Evolutionary conservation across 2,888 invertebrate genomes (phyloP).

Genomic region (Epirrita christyi): DNA sequence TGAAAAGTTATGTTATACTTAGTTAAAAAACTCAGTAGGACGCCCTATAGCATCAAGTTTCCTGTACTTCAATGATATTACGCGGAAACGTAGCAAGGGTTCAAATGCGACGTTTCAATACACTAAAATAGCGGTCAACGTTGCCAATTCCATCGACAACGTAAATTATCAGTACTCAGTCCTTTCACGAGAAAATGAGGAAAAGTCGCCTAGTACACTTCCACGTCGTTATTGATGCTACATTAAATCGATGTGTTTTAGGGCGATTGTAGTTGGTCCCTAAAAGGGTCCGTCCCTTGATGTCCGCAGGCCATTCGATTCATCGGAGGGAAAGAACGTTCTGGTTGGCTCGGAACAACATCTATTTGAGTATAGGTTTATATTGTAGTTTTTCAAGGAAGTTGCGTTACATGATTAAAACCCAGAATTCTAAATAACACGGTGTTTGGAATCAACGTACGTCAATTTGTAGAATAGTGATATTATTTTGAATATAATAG

Average conservation of each 20-base stretch:
- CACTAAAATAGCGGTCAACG: slow-evolving; percentile 23
- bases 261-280: slow-evolving; percentile 32
- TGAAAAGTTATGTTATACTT: too few relatives aligned
- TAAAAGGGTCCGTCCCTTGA: slow-evolving; percentile 41
- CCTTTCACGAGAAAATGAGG: slow-evolving; percentile 10
- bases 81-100: slow-evolving; percentile 15
- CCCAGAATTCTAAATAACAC: too few relatives aligned
- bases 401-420: slow-evolving; percentile 14
- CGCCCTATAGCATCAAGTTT: too few relatives aligned
- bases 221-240: slow-evolving; percentile 33
- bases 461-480: too few relatives aligned
- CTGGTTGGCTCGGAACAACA: slow-evolving; percentile 21
- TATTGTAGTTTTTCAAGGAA: slow-evolving; percentile 12
- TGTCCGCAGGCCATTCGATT: slow-evolving; percentile 39
- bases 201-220: slow-evolving; percentile 2
- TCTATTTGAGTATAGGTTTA: slow-evolving; percentile 24
- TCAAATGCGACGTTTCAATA: slow-evolving; percentile 21
- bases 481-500: too few relatives aligned
- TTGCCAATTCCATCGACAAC: slow-evolving; percentile 9
- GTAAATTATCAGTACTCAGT: slow-evolving; percentile 1
- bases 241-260: slow-evolving; percentile 39
- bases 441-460: too few relatives aligned
- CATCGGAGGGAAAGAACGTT: slow-evolving; percentile 26
- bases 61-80: too few relatives aligned
- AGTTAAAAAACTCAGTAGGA: too few relatives aligned